Conservation (phyloP, 2,113 vertebrate genomes). For the Pseudorectes ferrugineus region DNA sequence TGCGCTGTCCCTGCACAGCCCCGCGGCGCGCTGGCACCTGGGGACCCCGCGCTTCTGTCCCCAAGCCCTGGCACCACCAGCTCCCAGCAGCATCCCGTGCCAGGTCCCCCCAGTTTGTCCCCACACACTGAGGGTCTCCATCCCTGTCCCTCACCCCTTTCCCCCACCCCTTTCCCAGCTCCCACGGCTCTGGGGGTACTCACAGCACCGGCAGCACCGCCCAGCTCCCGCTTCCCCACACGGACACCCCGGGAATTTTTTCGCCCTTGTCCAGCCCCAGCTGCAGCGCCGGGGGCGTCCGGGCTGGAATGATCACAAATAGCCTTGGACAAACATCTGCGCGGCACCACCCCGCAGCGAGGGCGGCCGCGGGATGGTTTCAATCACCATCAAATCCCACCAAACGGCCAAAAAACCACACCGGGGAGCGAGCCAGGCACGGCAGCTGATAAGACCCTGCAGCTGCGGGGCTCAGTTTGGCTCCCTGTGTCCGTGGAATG, state of each 20-base stretch:
- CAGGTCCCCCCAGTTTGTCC: not conserved
- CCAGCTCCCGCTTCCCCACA: not conserved
- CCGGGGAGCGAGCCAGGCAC: not conserved
- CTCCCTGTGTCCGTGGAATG: rapidly evolving
- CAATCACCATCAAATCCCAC: not conserved
- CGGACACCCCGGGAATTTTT: not conserved
- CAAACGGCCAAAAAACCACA: not conserved
- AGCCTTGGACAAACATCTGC: slow-evolving; percentile 20
- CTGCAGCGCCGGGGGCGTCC: not conserved
- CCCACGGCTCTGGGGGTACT: not conserved
- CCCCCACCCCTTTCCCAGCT: rapidly evolving
- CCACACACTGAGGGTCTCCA: not conserved
- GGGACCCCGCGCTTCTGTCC: not conserved
- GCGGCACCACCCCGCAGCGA: slow-evolving; percentile 25
- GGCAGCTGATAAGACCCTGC: not conserved
- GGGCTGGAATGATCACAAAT: not conserved
- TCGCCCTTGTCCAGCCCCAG: not conserved
- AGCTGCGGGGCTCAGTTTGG: not conserved
- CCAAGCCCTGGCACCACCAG: rapidly evolving
- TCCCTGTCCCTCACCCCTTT: rapidly evolving
- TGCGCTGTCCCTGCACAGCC: not conserved
- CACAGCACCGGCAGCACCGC: not conserved
- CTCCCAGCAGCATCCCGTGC: not conserved
- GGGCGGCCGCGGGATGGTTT: slow-evolving; percentile 5
- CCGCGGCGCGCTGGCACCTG: not conserved